phyloP scores from a whole-genome alignment of 2,888 invertebrate species.

The Cantharis flavilabris region DNA sequence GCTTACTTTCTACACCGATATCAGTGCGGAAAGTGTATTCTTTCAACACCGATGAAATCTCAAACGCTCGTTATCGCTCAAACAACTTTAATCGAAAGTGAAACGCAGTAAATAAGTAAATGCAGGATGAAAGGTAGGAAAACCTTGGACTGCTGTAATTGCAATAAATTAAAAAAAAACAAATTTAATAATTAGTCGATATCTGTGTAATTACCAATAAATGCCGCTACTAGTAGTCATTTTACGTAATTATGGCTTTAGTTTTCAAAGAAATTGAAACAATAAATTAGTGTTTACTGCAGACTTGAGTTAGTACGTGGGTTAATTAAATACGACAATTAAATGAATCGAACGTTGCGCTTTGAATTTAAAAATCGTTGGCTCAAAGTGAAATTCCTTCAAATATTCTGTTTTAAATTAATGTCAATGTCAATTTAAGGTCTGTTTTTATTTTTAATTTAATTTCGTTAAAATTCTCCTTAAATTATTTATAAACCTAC shows the following conservation, averaged over 20 bases:
- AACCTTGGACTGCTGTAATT: not conserved
- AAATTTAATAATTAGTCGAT: not conserved
- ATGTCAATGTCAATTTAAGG: not conserved
- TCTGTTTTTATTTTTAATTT: not conserved
- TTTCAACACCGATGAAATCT: too few relatives aligned
- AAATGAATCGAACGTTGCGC: not conserved
- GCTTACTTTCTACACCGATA: too few relatives aligned
- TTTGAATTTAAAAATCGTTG: not conserved
- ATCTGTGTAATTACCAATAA: not conserved
- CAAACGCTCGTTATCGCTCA: too few relatives aligned
- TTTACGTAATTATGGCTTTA: not conserved
- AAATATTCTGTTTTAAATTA: not conserved
- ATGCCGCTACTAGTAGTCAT: not conserved
- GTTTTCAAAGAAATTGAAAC: not conserved
- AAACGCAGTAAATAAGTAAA: not conserved
- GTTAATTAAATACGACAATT: not conserved
- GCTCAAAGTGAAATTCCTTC: not conserved
- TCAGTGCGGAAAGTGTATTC: too few relatives aligned
- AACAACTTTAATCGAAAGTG: not conserved
- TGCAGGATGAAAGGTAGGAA: not conserved
- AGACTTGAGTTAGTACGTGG: not conserved
- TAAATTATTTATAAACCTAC: not conserved
- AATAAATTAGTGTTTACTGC: not conserved
- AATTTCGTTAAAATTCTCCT: not conserved
- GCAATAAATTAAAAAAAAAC: too few relatives aligned